phyloP scores from a whole-genome alignment of 2,113 vertebrate species.

The Rhinoderma darwinii region DNA sequence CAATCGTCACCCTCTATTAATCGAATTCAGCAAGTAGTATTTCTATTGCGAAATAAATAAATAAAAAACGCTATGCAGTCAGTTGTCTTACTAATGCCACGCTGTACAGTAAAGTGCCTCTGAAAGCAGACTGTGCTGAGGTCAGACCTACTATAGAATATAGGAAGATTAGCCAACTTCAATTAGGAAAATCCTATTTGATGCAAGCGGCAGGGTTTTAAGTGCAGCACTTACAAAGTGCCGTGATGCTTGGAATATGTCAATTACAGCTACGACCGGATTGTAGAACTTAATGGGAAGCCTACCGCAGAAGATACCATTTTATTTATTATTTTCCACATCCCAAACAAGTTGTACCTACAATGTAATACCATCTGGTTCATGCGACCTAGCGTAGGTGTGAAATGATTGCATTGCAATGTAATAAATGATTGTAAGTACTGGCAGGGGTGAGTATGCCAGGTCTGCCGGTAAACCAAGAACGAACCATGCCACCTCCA shows the following conservation, averaged over 20 bases:
- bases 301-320: background rate
- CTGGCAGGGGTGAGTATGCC: background rate
- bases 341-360: background rate
- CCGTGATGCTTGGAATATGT: slow-evolving; percentile 20
- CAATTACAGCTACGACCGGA: background rate
- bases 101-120: slow-evolving; percentile 7
- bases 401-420: background rate
- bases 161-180: slow-evolving; percentile 54
- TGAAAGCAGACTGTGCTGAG: slow-evolving; percentile 48
- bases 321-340: background rate
- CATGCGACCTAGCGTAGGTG: background rate
- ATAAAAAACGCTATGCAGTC: background rate
- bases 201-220: slow-evolving; percentile 38
- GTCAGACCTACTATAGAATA: slow-evolving; percentile 42
- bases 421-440: background rate
- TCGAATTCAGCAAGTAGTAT: background rate
- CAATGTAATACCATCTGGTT: background rate
- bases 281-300: slow-evolving; percentile 13
- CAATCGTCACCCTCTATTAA: background rate
- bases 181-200: slow-evolving; percentile 55
- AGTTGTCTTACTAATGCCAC: background rate
- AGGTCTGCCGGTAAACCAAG: background rate
- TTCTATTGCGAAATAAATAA: background rate
- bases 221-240: slow-evolving; percentile 30
- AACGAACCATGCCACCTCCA: background rate